phyloP scores from a whole-genome alignment of 2,113 vertebrate genomes.

The Crotalus viridis region DNA sequence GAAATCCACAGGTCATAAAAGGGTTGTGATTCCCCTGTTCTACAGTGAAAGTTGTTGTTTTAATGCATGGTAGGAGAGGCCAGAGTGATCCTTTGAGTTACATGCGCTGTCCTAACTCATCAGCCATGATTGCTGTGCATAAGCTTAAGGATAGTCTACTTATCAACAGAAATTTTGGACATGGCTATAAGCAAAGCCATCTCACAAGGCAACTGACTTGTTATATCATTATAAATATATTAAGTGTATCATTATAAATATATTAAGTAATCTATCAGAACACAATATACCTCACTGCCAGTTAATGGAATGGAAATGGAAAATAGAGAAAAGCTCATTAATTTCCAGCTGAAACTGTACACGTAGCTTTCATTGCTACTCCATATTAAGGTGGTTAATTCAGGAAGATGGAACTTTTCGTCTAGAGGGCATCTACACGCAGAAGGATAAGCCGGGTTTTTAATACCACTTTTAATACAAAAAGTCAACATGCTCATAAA shows the following conservation, averaged over 20 bases:
- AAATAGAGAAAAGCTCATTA: background rate
- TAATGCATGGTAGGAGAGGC: background rate
- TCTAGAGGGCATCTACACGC: background rate
- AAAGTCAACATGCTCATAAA: background rate
- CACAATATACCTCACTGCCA: background rate
- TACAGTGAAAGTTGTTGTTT: conserved; percentile 42
- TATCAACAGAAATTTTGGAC: background rate
- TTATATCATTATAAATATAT: no score
- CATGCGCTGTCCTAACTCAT: background rate
- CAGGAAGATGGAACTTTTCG: background rate
- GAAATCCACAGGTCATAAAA: background rate
- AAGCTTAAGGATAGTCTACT: background rate
- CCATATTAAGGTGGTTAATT: background rate
- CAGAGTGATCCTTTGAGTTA: background rate
- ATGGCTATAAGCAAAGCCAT: background rate
- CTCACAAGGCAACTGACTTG: background rate
- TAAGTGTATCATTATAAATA: background rate
- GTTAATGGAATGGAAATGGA: background rate
- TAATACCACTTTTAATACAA: background rate
- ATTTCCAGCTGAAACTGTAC: background rate
- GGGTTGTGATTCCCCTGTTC: conserved; percentile 13
- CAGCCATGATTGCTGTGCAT: background rate
- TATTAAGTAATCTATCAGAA: background rate
- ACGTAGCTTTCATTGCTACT: background rate
- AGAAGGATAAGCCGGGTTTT: background rate